phyloP scores from a whole-genome alignment of 37 sponge, comb jelly and placozoan species.

The Ephydatia muelleri region DNA sequence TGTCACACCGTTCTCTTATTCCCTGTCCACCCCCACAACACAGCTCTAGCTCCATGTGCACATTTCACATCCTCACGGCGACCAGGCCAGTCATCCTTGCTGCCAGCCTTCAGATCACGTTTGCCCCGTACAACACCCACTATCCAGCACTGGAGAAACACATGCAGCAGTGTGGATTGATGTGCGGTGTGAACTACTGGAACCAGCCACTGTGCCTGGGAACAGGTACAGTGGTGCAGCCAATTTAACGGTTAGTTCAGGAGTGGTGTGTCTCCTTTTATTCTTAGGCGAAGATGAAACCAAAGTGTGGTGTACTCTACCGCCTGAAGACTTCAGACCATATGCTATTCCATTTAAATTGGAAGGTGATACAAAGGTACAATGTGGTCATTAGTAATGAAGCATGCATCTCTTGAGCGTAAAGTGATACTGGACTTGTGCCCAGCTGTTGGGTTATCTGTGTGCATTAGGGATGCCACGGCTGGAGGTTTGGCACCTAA shows the following conservation, averaged over 20 bases:
- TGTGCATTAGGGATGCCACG: no score
- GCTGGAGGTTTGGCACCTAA: no score
- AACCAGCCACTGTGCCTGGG: slow-evolving; percentile 36
- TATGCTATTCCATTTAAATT: slow-evolving; percentile 56
- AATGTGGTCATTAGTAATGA: no score
- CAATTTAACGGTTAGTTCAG: background rate
- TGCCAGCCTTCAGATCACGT: slow-evolving; percentile 29
- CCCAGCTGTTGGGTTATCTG: no score
- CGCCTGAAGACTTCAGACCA: slow-evolving; percentile 29
- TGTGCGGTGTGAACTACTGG: slow-evolving; percentile 42
- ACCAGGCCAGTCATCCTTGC: slow-evolving; percentile 57
- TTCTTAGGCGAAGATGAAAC: slow-evolving; percentile 13
- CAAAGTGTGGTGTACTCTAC: slow-evolving; percentile 44
- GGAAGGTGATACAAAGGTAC: slow-evolving; percentile 46
- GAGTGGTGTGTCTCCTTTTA: no score
- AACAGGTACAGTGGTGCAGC: background rate
- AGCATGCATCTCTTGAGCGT: no score
- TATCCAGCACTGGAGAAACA: slow-evolving; percentile 66
- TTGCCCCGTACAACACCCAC: slow-evolving; percentile 80
- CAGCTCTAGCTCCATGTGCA: slow-evolving; percentile 61
- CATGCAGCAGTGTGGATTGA: slow-evolving; percentile 36
- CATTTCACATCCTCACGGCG: slow-evolving; percentile 45
- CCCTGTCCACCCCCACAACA: background rate
- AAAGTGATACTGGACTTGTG: no score
- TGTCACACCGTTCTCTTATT: background rate